phyloP scores from a whole-genome alignment of 1,140 invertebrate species.

The Leptopilina boulardi region DNA sequence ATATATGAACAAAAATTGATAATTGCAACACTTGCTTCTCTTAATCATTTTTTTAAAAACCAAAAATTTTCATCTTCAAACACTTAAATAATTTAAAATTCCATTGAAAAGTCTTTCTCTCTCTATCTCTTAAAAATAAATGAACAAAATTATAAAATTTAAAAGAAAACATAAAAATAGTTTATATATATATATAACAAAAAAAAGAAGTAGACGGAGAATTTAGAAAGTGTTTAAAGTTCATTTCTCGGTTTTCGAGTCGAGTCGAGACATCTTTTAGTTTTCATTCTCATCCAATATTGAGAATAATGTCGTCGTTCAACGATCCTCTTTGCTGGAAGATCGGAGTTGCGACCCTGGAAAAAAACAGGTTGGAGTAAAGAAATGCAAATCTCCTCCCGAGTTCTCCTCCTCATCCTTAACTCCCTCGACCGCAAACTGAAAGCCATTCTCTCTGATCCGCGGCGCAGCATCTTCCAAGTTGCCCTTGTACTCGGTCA shows the following conservation, averaged over 20 bases:
- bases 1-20: too few relatives aligned
- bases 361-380: constrained; percentile 33
- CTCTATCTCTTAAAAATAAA: too few relatives aligned
- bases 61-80: too few relatives aligned
- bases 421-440: constrained; percentile 23
- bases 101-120: too few relatives aligned
- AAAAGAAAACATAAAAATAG: background rate
- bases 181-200: too few relatives aligned
- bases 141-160: background rate
- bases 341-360: constrained; percentile 2
- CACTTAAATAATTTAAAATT: too few relatives aligned
- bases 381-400: constrained; percentile 26
- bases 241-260: constrained; percentile 3
- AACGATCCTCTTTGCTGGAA: constrained; percentile 19
- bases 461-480: constrained; percentile 7
- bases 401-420: background rate
- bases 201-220: background rate
- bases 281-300: constrained; percentile 16
- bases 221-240: background rate
- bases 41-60: too few relatives aligned
- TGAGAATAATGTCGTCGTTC: constrained; percentile 24
- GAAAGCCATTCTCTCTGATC: constrained; percentile 11
- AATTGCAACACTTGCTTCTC: too few relatives aligned
- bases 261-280: constrained; percentile 7
- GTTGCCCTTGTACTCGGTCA: constrained; percentile 8